Conservation (phyloP, 2,797 vertebrate genomes). For the Notoglanidium macrostoma region DNA sequence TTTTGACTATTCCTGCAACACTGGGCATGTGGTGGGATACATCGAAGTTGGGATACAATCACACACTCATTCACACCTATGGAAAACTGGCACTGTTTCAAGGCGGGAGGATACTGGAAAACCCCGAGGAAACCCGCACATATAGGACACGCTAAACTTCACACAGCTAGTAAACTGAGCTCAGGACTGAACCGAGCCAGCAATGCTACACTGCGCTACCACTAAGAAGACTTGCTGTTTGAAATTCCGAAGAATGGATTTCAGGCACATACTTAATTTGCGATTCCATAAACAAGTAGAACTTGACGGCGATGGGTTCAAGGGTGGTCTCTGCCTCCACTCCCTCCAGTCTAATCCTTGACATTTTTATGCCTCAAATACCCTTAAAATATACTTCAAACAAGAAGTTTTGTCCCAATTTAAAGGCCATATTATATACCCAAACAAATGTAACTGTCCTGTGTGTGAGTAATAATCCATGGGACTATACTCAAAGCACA, state of each 20-base stretch:
- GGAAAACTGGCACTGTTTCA: background rate
- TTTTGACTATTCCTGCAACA: background rate
- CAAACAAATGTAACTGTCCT: background rate
- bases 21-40: background rate
- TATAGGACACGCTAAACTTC: background rate
- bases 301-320: background rate
- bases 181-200: background rate
- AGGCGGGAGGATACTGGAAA: background rate
- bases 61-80: background rate
- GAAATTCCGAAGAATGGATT: background rate
- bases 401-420: background rate
- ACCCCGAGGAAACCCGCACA: background rate
- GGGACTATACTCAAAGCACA: background rate
- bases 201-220: background rate
- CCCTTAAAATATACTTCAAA: background rate
- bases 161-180: background rate
- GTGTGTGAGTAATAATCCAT: background rate
- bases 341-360: too few relatives aligned
- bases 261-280: too few relatives aligned
- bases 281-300: background rate
- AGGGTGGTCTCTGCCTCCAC: too few relatives aligned
- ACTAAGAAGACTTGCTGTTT: background rate
- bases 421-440: background rate
- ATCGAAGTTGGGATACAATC: background rate
- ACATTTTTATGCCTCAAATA: too few relatives aligned